These are phyloP conservation scores for Harpalus rufipes DNA, from an alignment of 2,888 invertebrate genomes.

Conservation along the genomic window DNA sequence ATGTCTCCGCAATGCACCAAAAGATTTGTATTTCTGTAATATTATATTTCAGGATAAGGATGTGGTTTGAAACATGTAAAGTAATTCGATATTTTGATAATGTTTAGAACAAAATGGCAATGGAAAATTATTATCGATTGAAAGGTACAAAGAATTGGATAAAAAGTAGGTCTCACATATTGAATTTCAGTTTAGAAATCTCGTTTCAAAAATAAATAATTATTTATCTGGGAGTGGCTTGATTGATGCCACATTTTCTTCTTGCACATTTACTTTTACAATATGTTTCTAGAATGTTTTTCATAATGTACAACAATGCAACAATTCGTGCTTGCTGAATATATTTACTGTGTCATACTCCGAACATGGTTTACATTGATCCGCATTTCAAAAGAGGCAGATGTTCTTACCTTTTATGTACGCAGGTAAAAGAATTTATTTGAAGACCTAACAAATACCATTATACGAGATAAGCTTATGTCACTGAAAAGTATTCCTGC, in stretches of 20 bases:
- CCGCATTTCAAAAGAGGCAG: neutral
- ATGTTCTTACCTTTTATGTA: neutral
- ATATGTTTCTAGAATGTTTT: neutral
- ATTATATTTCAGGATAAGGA: neutral
- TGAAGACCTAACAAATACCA: slow-evolving; percentile 2
- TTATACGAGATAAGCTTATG: neutral
- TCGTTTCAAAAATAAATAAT: neutral
- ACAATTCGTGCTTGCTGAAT: too few relatives aligned
- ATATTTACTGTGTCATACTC: neutral
- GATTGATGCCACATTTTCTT: neutral
- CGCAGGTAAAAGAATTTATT: neutral
- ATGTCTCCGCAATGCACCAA: neutral
- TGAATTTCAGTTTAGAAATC: neutral
- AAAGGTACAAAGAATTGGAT: neutral
- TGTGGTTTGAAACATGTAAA: neutral
- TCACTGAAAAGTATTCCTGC: slow-evolving; percentile 19
- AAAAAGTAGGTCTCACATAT: neutral
- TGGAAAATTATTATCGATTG: neutral
- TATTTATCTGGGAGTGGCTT: neutral
- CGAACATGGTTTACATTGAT: neutral
- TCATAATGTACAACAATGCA: neutral
- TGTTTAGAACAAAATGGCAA: neutral
- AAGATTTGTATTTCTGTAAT: neutral
- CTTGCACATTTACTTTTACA: neutral
- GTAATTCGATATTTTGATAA: neutral